Conservation (phyloP, 2,888 invertebrate genomes). For the Silvanus unidentatus region DNA sequence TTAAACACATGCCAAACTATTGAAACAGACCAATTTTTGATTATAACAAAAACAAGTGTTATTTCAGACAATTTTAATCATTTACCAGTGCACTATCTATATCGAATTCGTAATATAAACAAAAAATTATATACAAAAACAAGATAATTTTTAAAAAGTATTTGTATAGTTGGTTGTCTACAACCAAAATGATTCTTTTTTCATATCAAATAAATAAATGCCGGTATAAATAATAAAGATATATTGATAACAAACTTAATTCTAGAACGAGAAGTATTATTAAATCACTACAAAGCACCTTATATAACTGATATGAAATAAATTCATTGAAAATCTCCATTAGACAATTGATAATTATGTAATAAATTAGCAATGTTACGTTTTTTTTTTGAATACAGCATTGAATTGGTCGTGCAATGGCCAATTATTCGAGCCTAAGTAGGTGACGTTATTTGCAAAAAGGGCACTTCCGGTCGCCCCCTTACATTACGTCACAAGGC, state of each 20-base stretch:
- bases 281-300: too few species aligned
- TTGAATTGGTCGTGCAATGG: background rate
- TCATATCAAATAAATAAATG: too few species aligned
- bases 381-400: background rate
- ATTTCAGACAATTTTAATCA: background rate
- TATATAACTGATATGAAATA: background rate
- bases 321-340: background rate
- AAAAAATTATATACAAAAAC: too few species aligned
- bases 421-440: background rate
- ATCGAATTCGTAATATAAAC: too few species aligned
- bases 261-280: too few species aligned
- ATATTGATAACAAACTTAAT: too few species aligned
- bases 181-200: too few species aligned
- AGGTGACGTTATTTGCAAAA: slow-evolving; percentile 3
- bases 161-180: too few species aligned
- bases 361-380: background rate
- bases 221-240: too few species aligned
- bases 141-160: too few species aligned
- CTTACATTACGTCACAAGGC: slow-evolving; percentile 41
- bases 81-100: too few species aligned
- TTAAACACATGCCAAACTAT: too few species aligned
- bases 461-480: slow-evolving; percentile 37
- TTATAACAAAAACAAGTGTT: background rate
- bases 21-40: slow-evolving; percentile 5
- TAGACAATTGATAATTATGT: background rate